phyloP scores from a whole-genome alignment of 2,888 invertebrate species.

The Hydriomena furcata region DNA sequence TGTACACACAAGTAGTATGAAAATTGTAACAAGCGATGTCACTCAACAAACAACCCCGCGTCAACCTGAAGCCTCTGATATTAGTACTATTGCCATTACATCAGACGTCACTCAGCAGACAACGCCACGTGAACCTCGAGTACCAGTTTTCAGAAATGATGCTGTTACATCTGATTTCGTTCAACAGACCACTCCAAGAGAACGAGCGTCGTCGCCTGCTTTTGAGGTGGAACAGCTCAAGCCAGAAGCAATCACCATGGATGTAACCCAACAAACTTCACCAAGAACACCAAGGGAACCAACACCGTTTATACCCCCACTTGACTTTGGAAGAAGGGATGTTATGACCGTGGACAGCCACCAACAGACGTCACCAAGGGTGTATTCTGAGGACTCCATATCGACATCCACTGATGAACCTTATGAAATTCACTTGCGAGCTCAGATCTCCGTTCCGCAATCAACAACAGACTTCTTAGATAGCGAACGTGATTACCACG shows the following conservation, averaged over 20 bases:
- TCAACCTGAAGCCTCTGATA: conserved; percentile 2
- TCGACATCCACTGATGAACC: conserved; percentile 81
- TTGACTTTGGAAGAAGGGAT: conserved; percentile 47
- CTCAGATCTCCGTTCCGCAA: conserved; percentile 82
- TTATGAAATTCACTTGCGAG: conserved; percentile 85
- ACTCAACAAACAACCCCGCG: conserved; percentile 42
- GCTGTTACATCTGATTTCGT: conserved; percentile 18
- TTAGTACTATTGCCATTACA: not conserved
- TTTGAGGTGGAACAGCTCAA: conserved; percentile 27
- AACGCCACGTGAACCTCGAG: conserved; percentile 14
- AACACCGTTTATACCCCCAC: conserved; percentile 36
- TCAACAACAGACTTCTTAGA: conserved; percentile 65
- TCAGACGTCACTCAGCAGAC: conserved; percentile 42
- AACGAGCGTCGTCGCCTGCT: conserved; percentile 16
- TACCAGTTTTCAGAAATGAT: not conserved
- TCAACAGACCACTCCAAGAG: conserved; percentile 44
- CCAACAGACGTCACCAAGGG: conserved; percentile 80
- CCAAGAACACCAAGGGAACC: conserved; percentile 61
- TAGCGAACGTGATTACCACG: conserved; percentile 63
- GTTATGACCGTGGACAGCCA: conserved; percentile 50
- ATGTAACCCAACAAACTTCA: conserved; percentile 81
- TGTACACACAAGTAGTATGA: not conserved
- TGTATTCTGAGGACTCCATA: conserved; percentile 76
- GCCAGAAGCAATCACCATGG: conserved; percentile 41
- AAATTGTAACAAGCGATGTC: conserved; percentile 6